Base-by-base conservation (phyloP, 2,888 invertebrate genomes). In the Thymelicus lineola region DNA sequence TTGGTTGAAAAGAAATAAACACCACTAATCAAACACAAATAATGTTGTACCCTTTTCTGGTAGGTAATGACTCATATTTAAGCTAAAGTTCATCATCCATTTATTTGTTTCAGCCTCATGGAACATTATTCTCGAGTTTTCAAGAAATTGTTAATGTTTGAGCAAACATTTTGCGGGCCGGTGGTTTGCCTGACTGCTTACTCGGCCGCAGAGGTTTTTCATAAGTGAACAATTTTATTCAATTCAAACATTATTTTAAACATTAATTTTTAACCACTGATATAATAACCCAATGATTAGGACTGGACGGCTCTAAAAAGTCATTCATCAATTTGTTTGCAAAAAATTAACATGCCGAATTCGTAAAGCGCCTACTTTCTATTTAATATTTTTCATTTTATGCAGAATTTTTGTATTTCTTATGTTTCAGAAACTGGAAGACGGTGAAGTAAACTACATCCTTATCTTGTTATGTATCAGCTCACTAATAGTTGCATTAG, bases 111-210 rank as follows among this genome's bases (percentile, higher is more conserved):
- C 75, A 90, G 89, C 2, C 77, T 88, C 28, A 58, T 86, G 66
- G 75, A 84, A 46, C 79, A 83, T 65, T 89, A 82, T 67, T 81
- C 84, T 0, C 72, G 58, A 61, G 87, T 88, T 15, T 84, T 83
- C 69, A 87, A 83, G 74, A 89, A 87, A 76, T 73, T 86, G 57
- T 74, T 89, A 53, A 82, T 88, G 78, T 88, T 78, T 71, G 89
- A 89, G 75, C 87, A 89, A 79, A 74, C 78, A 69, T 58, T 78
- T 67, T 77, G 75, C 35, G 82, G 80, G 35, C 85, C 85, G 50
- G 75, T 86, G n/a, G 77, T 84, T 55, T 89, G 87, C 72, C 74
- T 90, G 7, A 79, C 85, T 63, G 85, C 86, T 3, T 90, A 83
- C 75, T 83, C 85, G 63, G 66, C 78, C 12, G 80, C 79, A 10